Percentiles rank a stretch among this genome's conserved stretches.
These are phyloP conservation scores for Ancistrus triradiatus DNA, from an alignment of 2,113 vertebrate species.

Conservation along the genomic window DNA sequence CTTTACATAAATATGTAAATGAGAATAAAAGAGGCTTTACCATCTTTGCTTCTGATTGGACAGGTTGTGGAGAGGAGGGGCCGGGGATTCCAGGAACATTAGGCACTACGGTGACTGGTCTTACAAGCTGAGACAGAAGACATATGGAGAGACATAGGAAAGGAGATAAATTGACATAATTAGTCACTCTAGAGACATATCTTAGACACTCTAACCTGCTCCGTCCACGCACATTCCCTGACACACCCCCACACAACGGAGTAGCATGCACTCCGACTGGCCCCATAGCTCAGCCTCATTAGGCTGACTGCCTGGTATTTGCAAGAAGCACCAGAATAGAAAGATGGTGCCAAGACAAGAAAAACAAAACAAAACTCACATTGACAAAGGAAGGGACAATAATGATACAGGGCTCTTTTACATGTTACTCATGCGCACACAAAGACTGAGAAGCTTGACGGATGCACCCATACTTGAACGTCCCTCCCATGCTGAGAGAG, in stretches of 20 bases:
- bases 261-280: slow-evolving; percentile 34
- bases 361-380: slow-evolving; percentile 60
- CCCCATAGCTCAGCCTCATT: slow-evolving; percentile 75
- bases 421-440: background rate
- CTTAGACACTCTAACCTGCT: slow-evolving; percentile 39
- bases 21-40: slow-evolving; percentile 66
- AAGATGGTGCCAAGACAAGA: slow-evolving; percentile 59
- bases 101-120: slow-evolving; percentile 99
- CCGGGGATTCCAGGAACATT: slow-evolving; percentile 96
- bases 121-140: slow-evolving; percentile 82
- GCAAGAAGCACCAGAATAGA: slow-evolving; percentile 64
- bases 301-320: slow-evolving; percentile 70
- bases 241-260: background rate
- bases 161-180: slow-evolving; percentile 24
- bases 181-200: slow-evolving; percentile 26
- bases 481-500: slow-evolving; percentile 57
- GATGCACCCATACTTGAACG: slow-evolving; percentile 13
- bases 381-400: slow-evolving; percentile 54
- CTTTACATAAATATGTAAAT: too few species aligned
- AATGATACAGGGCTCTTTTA: too few species aligned
- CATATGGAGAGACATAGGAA: slow-evolving; percentile 44
- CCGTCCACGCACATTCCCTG: slow-evolving; percentile 14
- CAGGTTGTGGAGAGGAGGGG: slow-evolving; percentile 89
- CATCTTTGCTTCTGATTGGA: slow-evolving; percentile 98
- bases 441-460: background rate